Percentiles rank a stretch among this genome's conserved stretches.
phyloP scores from a whole-genome alignment of 1,140 invertebrate genomes.

The Anadara kagoshimensis region DNA sequence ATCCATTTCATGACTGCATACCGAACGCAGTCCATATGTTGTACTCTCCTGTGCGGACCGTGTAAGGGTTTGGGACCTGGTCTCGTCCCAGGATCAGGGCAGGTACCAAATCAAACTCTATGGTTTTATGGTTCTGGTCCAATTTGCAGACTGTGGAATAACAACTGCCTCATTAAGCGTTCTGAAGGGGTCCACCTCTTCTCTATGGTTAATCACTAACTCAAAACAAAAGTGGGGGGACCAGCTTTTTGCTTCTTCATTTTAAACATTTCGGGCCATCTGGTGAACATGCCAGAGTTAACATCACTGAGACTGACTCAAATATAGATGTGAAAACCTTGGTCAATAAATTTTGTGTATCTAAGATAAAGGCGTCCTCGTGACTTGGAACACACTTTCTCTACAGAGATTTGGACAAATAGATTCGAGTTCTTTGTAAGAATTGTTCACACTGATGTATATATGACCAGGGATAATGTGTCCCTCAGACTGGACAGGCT shows the following conservation, averaged over 20 bases:
- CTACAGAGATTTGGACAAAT: not conserved
- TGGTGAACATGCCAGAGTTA: not conserved
- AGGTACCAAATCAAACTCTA: constrained; percentile 11
- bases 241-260: too few relatives aligned
- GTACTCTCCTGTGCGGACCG: not conserved
- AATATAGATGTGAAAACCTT: constrained; percentile 2
- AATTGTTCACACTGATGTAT: not conserved
- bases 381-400: not conserved
- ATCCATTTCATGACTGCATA: constrained; percentile 14
- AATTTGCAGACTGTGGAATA: too few relatives aligned
- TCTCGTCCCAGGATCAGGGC: not conserved
- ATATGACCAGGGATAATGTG: not conserved
- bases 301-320: not conserved
- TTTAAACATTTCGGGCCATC: not conserved
- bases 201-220: not conserved
- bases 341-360: constrained; percentile 2
- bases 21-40: not conserved
- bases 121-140: not conserved
- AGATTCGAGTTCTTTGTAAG: too few relatives aligned
- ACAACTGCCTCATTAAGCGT: not conserved
- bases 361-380: not conserved
- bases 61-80: constrained; percentile 1
- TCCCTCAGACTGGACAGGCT: not conserved
- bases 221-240: not conserved
- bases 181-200: not conserved